Base-by-base conservation (phyloP, 2,888 invertebrate species). In the Belgica antarctica region DNA sequence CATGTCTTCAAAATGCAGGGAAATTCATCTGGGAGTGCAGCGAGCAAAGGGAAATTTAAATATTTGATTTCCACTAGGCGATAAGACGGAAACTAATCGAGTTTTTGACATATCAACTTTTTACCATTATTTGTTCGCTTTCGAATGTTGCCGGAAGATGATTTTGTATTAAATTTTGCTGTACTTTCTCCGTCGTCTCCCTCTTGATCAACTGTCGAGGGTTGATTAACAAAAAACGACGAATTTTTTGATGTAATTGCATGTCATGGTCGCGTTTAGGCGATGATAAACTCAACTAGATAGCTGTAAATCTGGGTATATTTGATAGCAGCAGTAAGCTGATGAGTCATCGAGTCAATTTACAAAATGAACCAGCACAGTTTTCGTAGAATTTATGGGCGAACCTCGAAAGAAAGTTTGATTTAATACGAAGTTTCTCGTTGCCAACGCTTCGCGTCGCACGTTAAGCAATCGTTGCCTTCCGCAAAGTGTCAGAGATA, bases 121-220 rank as follows among this genome's bases (percentile, higher is more conserved):
- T n/a, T n/a, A n/a, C n/a, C n/a, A n/a, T n/a, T n/a, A n/a, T n/a
- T n/a, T n/a, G n/a, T n/a, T 41, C 41, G 41, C 15, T 41, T 41
- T n/a, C n/a, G n/a, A n/a, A n/a, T n/a, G n/a, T n/a, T n/a, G 41
- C 41, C 41, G 41, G 41, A 41, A 41, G 41, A 41, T 41, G 41
- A 41, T 15, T 41, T 41, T 41, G 41, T 41, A 41, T 41, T 41
- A 41, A 41, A 15, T 41, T 5, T 5, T 15, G 4, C 31, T 31
- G 5, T n/a, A 31, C 4, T 31, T 10, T 7, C 31, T 31, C 31
- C 4, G 5, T 31, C 41, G 12, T 41, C 41, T 3, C 41, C 41
- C 41, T n/a, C 15, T 31, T 31, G 31, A n/a, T 10, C 31, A 31
- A 10, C 31, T 10, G 15, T 41, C 41, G 41, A 41, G 41, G 41